Percentiles rank a stretch among this genome's conserved stretches.
Conservation (phyloP, 30 jellyfish, hydroid and myxozoan species). For the Aurelia sp. region DNA sequence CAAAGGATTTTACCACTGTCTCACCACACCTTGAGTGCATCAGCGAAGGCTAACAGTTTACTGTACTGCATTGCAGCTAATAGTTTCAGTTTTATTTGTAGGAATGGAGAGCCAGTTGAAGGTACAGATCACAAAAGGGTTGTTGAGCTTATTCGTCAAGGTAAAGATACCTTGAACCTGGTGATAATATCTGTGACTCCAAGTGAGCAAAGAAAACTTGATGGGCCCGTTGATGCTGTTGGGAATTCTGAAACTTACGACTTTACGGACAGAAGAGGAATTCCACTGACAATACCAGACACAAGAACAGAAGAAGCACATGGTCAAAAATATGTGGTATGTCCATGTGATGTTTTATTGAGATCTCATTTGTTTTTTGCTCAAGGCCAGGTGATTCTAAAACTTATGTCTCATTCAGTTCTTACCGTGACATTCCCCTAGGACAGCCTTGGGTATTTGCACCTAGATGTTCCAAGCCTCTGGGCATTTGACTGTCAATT, state of each 20-base stretch:
- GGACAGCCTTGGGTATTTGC: no score
- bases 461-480: no score
- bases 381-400: no score
- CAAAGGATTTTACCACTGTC: no score
- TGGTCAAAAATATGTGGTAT: conserved; percentile 88
- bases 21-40: no score
- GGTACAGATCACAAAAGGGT: conserved; percentile 98
- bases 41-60: no score
- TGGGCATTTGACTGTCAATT: no score
- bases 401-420: no score
- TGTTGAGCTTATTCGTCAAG: conserved; percentile 95
- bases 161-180: conserved; percentile 77
- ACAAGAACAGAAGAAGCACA: conserved; percentile 79
- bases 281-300: conserved; percentile 96
- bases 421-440: no score
- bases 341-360: no score
- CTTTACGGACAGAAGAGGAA: conserved; percentile 84
- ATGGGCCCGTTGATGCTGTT: conserved; percentile 85
- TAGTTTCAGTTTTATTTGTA: background rate
- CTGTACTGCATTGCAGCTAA: no score
- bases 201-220: conserved; percentile 98
- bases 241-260: conserved; percentile 76
- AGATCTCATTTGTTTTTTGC: no score
- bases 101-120: conserved; percentile 89
- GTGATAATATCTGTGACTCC: conserved; percentile 96